Conservation (phyloP, 2,888 invertebrate species). For the Phrixothrix hirtus region DNA sequence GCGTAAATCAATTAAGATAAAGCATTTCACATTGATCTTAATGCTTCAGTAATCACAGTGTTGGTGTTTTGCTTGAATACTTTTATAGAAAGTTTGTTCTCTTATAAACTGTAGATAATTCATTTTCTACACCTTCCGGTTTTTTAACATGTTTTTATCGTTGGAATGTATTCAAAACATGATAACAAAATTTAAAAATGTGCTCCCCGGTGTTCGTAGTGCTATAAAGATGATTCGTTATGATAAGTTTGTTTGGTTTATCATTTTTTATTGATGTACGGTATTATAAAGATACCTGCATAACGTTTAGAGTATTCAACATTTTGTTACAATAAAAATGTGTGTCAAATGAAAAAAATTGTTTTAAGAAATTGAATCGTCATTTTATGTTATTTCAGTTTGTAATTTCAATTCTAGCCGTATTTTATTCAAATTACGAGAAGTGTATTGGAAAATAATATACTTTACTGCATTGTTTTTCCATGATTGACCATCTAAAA, state of each 20-base stretch:
- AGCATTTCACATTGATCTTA: slow-evolving; percentile 11
- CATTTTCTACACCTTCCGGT: slow-evolving; percentile 29
- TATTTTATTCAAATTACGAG: too few relatives aligned
- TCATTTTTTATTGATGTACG: slow-evolving; percentile 17
- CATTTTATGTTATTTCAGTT: too few relatives aligned
- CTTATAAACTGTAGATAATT: slow-evolving; percentile 20
- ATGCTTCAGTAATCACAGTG: slow-evolving; percentile 12
- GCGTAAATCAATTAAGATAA: slow-evolving; percentile 17
- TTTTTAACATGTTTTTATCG: slow-evolving; percentile 20
- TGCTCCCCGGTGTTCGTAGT: slow-evolving; percentile 3
- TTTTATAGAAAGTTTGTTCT: slow-evolving; percentile 16
- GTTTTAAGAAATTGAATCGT: too few relatives aligned
- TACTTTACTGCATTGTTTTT: too few relatives aligned
- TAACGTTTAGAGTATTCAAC: too few relatives aligned
- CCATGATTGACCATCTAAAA: too few relatives aligned
- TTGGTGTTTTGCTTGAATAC: slow-evolving; percentile 9
- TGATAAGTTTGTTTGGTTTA: slow-evolving; percentile 23
- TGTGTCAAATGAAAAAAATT: too few relatives aligned
- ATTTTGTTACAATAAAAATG: too few relatives aligned
- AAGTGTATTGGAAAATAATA: too few relatives aligned
- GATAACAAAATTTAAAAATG: slow-evolving; percentile 26
- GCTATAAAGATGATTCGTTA: slow-evolving; percentile 20
- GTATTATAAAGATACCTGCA: neutral
- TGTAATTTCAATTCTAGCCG: too few relatives aligned
- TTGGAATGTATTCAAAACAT: slow-evolving; percentile 18